Evolutionary conservation across 2,888 invertebrate genomes (phyloP).

Genomic region (Caenorhabditis panamensis): DNA sequence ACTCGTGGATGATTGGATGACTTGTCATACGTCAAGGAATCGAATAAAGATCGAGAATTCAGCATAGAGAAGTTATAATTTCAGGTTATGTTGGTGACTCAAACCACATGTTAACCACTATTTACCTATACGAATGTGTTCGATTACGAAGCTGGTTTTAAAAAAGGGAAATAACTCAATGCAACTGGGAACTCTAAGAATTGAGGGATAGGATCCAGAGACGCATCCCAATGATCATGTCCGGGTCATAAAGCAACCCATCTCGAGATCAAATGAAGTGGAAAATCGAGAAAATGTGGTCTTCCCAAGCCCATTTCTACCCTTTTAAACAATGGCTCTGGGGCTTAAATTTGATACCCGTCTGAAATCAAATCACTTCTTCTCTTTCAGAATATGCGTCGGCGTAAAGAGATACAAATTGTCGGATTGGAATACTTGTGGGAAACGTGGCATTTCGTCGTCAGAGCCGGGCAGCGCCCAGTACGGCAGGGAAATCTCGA

Average conservation of each 20-base stretch:
- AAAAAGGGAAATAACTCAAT: not conserved
- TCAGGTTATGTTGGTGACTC: too few species aligned
- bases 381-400: not conserved
- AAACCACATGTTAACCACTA: too few species aligned
- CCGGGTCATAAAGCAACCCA: not conserved
- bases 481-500: not conserved
- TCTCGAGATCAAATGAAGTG: not conserved
- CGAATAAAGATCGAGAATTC: too few species aligned
- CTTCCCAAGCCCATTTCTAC: not conserved
- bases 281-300: not conserved
- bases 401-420: not conserved
- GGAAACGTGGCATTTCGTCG: conserved; percentile 4
- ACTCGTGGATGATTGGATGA: too few species aligned
- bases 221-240: not conserved
- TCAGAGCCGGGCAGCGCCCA: too few species aligned
- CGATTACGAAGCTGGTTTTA: too few species aligned
- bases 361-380: conserved; percentile 8
- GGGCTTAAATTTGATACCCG: conserved; percentile 1
- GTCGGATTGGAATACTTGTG: conserved; percentile 2
- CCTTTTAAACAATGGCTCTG: conserved; percentile 4
- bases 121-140: too few species aligned
- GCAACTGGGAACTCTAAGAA: too few species aligned
- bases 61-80: too few species aligned
- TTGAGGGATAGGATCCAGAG: too few species aligned
- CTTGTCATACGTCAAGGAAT: too few species aligned